A percentile compares a stretch with the other conserved stretches of the same genome.
Evolutionary conservation across 2,888 invertebrate species (phyloP).

Genomic region (Chrysolina haemoptera): DNA sequence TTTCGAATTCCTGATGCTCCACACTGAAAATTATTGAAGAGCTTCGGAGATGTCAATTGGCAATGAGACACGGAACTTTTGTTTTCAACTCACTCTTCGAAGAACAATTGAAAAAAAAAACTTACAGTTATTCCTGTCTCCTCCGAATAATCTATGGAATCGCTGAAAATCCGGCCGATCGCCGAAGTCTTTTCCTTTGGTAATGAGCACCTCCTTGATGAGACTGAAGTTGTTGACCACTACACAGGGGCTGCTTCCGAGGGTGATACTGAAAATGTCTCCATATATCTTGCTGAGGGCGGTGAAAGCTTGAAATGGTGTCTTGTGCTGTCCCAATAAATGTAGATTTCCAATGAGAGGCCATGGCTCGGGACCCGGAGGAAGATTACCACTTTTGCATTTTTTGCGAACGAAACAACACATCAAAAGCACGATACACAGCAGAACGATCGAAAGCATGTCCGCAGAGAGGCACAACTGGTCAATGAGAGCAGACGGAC

Average conservation of each 20-base stretch:
- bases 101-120: conserved; percentile 57
- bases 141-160: conserved; percentile 87
- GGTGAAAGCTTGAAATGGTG: conserved; percentile 82
- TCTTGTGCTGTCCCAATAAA: conserved; percentile 75
- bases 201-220: conserved; percentile 83
- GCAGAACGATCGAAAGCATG: conserved; percentile 66
- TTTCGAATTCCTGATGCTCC: conserved; percentile 49
- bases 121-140: conserved; percentile 91
- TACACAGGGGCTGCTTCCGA: conserved; percentile 80
- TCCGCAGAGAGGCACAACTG: conserved; percentile 62
- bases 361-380: conserved; percentile 79
- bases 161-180: conserved; percentile 87
- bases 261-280: conserved; percentile 79
- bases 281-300: conserved; percentile 80
- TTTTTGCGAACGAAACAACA: conserved; percentile 59
- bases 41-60: conserved; percentile 53
- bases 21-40: conserved; percentile 51
- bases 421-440: conserved; percentile 65
- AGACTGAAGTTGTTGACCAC: conserved; percentile 82
- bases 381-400: conserved; percentile 59
- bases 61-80: conserved; percentile 29
- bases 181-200: conserved; percentile 86
- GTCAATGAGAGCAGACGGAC: conserved; percentile 65
- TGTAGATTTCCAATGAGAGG: conserved; percentile 83
- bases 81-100: background rate